phyloP scores from a whole-genome alignment of 2,888 invertebrate species.

The Philereme transversata region DNA sequence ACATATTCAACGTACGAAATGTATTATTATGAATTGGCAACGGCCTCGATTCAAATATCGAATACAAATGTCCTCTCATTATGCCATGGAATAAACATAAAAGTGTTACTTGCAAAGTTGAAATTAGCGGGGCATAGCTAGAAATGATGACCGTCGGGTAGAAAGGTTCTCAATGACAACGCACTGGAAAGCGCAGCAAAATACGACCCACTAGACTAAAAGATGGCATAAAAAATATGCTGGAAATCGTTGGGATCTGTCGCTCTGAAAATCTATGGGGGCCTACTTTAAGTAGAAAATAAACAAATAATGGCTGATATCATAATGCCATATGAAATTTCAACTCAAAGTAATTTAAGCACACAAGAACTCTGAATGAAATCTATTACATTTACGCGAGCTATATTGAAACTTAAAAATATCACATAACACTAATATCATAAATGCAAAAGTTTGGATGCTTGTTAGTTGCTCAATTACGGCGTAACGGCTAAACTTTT shows the following conservation, averaged over 20 bases:
- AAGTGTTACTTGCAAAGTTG: neutral
- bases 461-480: neutral
- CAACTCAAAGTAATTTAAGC: too few relatives aligned
- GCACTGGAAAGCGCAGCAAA: neutral
- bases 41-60: slow-evolving; percentile 36
- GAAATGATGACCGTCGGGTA: too few relatives aligned
- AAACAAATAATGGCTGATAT: too few relatives aligned
- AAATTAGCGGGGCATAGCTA: too few relatives aligned
- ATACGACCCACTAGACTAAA: neutral
- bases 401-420: neutral
- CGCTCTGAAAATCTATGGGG: too few relatives aligned
- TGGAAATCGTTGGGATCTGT: too few relatives aligned
- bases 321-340: too few relatives aligned
- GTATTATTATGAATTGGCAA: slow-evolving; percentile 35
- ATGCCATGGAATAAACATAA: neutral
- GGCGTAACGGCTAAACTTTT: neutral
- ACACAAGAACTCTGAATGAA: neutral
- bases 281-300: too few relatives aligned
- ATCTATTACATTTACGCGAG: neutral
- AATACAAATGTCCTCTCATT: slow-evolving; percentile 33
- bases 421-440: neutral
- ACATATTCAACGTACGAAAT: slow-evolving; percentile 29
- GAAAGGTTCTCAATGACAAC: neutral
- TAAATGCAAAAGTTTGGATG: too few relatives aligned
- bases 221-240: too few relatives aligned